Evolutionary conservation across 2,113 vertebrate species (phyloP).

Genomic region (Lamprotornis superbus): DNA sequence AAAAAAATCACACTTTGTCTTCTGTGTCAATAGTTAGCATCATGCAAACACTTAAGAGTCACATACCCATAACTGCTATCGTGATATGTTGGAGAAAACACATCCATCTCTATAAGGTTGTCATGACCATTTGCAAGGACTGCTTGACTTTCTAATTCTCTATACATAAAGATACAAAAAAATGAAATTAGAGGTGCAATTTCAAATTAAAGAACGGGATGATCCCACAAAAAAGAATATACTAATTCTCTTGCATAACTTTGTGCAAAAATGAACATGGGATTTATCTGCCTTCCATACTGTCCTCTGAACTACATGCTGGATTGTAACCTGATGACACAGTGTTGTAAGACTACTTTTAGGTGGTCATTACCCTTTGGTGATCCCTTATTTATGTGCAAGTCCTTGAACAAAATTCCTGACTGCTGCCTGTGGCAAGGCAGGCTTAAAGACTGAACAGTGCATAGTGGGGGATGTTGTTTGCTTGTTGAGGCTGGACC

Average conservation of each 20-base stretch:
- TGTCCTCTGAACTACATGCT: not conserved
- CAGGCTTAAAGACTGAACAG: not conserved
- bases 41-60: constrained; percentile 73
- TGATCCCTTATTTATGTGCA: not conserved
- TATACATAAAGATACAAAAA: constrained; percentile 77
- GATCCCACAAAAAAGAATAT: not conserved
- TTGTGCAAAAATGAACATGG: not conserved
- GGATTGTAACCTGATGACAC: not conserved
- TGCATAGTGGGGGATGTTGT: not conserved
- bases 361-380: not conserved
- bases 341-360: not conserved
- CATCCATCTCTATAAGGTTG: constrained; percentile 83
- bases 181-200: constrained; percentile 46
- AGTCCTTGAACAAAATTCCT: not conserved
- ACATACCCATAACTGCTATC: constrained; percentile 80
- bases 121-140: constrained; percentile 82
- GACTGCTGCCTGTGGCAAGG: not conserved
- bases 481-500: not conserved
- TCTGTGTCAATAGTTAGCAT: constrained; percentile 49
- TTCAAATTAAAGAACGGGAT: constrained; percentile 18
- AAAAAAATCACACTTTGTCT: not conserved
- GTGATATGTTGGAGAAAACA: constrained; percentile 79
- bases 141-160: constrained; percentile 83
- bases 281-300: not conserved
- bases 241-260: not conserved